These are phyloP conservation scores for Macaria liturata DNA, from an alignment of 2,888 invertebrate species.

Conservation along the genomic window DNA sequence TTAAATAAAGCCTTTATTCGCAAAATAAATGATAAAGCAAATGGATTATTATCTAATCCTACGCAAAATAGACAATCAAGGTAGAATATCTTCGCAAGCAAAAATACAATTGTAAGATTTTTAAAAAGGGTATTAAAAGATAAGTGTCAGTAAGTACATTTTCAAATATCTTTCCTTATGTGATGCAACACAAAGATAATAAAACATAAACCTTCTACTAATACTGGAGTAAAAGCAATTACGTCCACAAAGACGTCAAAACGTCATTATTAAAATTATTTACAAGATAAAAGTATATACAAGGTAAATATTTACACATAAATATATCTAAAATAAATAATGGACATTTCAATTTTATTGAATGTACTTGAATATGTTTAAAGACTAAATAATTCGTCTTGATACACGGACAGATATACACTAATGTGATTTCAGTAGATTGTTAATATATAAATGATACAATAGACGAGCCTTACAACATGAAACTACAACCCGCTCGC, in stretches of 20 bases:
- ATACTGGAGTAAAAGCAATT: constrained; percentile 72
- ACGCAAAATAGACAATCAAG: no score
- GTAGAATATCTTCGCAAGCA: constrained; percentile 1
- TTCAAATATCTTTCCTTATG: no score
- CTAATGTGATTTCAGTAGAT: constrained; percentile 47
- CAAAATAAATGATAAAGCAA: no score
- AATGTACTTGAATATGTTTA: constrained; percentile 66
- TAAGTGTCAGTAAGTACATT: no score
- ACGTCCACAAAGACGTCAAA: constrained; percentile 30
- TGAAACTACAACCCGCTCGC: constrained; percentile 20
- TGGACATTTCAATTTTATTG: constrained; percentile 78
- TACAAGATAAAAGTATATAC: constrained; percentile 64
- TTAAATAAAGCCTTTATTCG: no score
- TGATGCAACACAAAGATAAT: constrained; percentile 1
- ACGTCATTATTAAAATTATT: constrained; percentile 31
- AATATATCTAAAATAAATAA: constrained; percentile 78
- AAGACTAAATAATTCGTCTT: constrained; percentile 58
- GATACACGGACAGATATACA: constrained; percentile 47
- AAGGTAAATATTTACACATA: constrained; percentile 72
- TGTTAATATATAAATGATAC: constrained; percentile 32
- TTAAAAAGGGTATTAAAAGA: no score
- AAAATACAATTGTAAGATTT: neutral
- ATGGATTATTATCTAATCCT: no score
- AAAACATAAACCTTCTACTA: constrained; percentile 59
- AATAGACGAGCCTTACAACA: constrained; percentile 26